Evolutionary conservation across 2,797 vertebrate species (phyloP), one percentile per base, ranked within the genome.

Genomic region (Hyperoplus immaculatus): DNA sequence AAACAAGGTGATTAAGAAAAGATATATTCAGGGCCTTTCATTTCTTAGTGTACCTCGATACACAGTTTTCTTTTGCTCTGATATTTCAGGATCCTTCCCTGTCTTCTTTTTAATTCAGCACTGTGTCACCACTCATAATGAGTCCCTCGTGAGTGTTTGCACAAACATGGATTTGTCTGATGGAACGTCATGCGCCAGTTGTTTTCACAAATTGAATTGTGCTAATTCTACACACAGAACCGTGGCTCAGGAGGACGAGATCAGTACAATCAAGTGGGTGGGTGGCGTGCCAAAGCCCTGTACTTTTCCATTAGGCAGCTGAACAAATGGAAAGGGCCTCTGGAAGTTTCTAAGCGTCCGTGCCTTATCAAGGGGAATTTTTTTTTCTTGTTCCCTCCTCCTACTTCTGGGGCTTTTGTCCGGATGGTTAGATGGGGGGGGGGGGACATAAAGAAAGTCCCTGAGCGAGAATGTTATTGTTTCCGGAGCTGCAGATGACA

Each of bases 281-380:
- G 69, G 59, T 75, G 73, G 56, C 10, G 12, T 63, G 45, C 63
- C 58, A 51, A 43, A 66, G 64, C 47, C 29, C 80, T 72, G 90
- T 92, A 93, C 85, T 92, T 94, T 94, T 93, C 93, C 93, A 91
- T 59, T 53, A 67, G 77, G 65, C 77, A 64, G 88, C 82, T 76
- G 69, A 85, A 87, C 72, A 83, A 93, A 84, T 81, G 75, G 6
- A 57, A 45, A 59, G 74, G 69, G 77, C 76, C 77, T 81, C 75
- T 87, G 71, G 70, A 88, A 81, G 74, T 78, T 87, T 88, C 36
- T 71, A 61, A 75, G 69, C 21, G 10, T 54, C 49, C 18, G 0
- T 64, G 55, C 39, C 76, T 88, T 88, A 87, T 88, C 76, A 66
- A 81, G 47, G 45, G 65, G 41, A 65, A 63, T 63, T 11, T 46